Base-by-base conservation (phyloP, 2,797 vertebrate species). In the Lates japonicus region DNA sequence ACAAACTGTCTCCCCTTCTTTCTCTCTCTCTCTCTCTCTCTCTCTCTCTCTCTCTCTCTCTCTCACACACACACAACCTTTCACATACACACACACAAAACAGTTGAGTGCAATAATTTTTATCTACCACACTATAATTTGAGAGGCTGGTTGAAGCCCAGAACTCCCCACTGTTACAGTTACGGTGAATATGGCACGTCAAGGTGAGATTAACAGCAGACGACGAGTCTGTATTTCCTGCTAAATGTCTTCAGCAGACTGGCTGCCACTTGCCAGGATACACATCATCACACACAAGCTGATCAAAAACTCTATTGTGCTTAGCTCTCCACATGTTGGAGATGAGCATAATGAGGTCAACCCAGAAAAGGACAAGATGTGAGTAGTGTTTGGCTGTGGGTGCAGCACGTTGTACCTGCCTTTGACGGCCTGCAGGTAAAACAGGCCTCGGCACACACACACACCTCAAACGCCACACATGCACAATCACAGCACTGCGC, bases 1-100 rank as follows among this genome's bases (percentile, higher is more conserved):
- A 78, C 71, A 69, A 67, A 74, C 46, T 14, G 10, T 69, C 60
- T 74, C 42, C 69, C 65, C 31, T 60, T 66, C 68, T 44, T 29
- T 29, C 25, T 29, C 25, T 29, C 25, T 29, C 25, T 29, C 25
- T 29, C 25, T 29, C 25, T 29, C 25, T 29, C 25, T 29, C 25
- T 29, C 25, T 29, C 25, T 29, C 25, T 29, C 25, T 29, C 25
- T 29, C 25, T 29, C 25, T 29, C 25, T 29, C 25, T 29, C 25
- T 29, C 25, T 29, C 25, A 29, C 25, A 29, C 61, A 69, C 42
- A 49, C 62, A 80, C 64, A 48, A 10, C 20, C 62, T 58, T 62
- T 25, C 51, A 41, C 12, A 13, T 62, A 72, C 13, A 25, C 51
- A 75, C 54, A 64, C 29, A 58, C 55, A 62, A 16, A 70, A 77